phyloP scores from a whole-genome alignment of 2,113 vertebrate species.

The Eurystomus gularis region DNA sequence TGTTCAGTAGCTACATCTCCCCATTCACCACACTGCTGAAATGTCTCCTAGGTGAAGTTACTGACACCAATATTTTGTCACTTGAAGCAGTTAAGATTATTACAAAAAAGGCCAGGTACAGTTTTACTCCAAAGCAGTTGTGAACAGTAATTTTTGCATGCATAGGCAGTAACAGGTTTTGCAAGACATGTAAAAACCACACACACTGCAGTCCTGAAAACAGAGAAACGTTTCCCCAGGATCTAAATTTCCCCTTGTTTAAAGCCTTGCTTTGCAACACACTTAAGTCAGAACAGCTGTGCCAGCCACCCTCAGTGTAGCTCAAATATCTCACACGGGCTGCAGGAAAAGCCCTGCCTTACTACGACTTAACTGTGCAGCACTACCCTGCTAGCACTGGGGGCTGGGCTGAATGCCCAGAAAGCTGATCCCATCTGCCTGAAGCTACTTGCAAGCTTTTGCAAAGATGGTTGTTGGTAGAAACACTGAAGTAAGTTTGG shows the following conservation, averaged over 20 bases:
- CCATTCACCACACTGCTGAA: rapidly evolving
- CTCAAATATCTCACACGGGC: not conserved
- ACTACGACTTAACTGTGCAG: too few relatives aligned
- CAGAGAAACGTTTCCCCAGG: not conserved
- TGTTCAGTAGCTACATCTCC: not conserved
- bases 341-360: not conserved
- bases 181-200: constrained; percentile 4
- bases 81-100: not conserved
- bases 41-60: not conserved
- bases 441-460: not conserved
- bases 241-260: not conserved
- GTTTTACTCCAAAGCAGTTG: constrained; percentile 56
- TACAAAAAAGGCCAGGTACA: not conserved
- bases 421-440: not conserved
- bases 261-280: not conserved
- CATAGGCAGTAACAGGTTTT: not conserved
- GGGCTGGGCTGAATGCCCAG: not conserved
- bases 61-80: not conserved
- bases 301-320: not conserved
- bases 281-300: not conserved
- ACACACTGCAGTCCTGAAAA: constrained; percentile 48
- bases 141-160: constrained; percentile 34
- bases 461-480: not conserved
- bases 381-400: too few relatives aligned
- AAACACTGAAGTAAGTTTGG: not conserved